phyloP scores from a whole-genome alignment of 2,888 invertebrate genomes.

The Stegophylla sp. region DNA sequence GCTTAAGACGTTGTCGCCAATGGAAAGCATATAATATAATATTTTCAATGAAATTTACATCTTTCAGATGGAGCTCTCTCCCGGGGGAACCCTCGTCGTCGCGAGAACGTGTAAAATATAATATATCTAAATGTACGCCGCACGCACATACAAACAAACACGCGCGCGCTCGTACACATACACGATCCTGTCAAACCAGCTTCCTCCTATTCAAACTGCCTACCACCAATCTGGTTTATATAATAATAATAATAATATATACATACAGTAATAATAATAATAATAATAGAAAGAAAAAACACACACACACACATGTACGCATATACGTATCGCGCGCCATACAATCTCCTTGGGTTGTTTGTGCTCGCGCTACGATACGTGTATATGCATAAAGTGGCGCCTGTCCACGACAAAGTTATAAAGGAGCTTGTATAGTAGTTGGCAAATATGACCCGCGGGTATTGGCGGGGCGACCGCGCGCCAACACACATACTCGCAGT shows the following conservation, averaged over 20 bases:
- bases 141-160: too few relatives aligned
- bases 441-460: slow-evolving; percentile 36
- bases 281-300: slow-evolving; percentile 25
- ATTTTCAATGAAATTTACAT: slow-evolving; percentile 7
- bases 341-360: slow-evolving; percentile 37
- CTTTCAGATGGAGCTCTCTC: slow-evolving; percentile 8
- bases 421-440: slow-evolving; percentile 44
- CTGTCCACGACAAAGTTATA: slow-evolving; percentile 45
- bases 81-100: slow-evolving; percentile 45
- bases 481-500: not conserved
- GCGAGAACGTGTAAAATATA: not conserved
- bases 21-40: not conserved
- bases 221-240: slow-evolving; percentile 53
- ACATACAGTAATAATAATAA: slow-evolving; percentile 33
- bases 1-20: not conserved
- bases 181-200: slow-evolving; percentile 55
- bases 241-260: not conserved
- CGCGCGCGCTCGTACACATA: not conserved
- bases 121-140: not conserved
- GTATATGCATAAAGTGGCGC: slow-evolving; percentile 34
- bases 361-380: not conserved
- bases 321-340: not conserved
- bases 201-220: slow-evolving; percentile 49
- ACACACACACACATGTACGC: not conserved
- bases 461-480: not conserved